A percentile compares a stretch with the other conserved stretches of the same genome.
phyloP scores from a whole-genome alignment of 2,797 vertebrate genomes.

The Clarias platycephalus region DNA sequence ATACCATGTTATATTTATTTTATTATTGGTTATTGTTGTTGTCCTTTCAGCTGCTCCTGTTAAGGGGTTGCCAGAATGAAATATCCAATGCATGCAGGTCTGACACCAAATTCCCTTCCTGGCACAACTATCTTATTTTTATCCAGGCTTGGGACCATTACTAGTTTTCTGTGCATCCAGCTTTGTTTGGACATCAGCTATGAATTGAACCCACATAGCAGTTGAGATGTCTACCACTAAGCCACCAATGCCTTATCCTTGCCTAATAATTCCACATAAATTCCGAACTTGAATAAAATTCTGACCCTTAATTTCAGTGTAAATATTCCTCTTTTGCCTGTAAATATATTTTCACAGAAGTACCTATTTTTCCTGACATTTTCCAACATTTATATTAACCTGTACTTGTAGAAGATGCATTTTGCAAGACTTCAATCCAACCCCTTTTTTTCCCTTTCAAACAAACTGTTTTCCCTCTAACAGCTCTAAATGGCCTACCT shows the following conservation, averaged over 20 bases:
- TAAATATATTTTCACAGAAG: background rate
- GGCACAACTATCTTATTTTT: no score
- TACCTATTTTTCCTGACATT: background rate
- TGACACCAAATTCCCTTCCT: no score
- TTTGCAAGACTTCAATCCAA: background rate
- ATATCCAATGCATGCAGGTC: no score
- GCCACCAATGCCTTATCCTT: background rate
- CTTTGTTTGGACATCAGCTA: no score
- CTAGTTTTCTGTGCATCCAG: no score
- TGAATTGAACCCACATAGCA: no score
- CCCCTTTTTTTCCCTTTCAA: no score
- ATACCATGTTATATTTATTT: background rate
- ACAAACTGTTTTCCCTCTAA: slow-evolving; percentile 32
- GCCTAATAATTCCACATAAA: background rate
- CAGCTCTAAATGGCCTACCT: slow-evolving; percentile 24
- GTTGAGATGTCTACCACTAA: no score
- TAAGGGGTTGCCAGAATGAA: no score
- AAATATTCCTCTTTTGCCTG: background rate
- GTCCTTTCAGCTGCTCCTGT: no score
- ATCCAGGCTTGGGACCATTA: no score
- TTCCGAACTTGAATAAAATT: background rate
- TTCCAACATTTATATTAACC: background rate
- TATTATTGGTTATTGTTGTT: no score
- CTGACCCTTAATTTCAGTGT: background rate
- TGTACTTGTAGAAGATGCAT: background rate